These are phyloP conservation scores for Heliconius charithonia DNA, from an alignment of 2,888 invertebrate species.

Conservation along the genomic window DNA sequence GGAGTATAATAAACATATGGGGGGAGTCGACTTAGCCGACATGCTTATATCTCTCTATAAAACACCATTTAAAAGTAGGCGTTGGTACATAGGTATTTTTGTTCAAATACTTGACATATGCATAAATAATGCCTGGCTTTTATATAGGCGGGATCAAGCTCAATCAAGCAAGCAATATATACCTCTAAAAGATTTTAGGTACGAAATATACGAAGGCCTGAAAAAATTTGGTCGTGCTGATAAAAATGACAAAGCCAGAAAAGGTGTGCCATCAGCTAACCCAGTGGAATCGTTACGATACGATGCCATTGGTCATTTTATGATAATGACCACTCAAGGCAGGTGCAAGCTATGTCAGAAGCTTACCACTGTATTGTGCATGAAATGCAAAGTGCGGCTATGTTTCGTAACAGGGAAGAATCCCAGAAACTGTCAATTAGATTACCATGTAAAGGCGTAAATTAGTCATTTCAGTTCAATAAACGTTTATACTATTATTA, in stretches of 20 bases:
- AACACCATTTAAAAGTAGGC: slow-evolving; percentile 51
- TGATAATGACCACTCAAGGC: slow-evolving; percentile 17
- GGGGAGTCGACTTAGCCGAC: slow-evolving; percentile 55
- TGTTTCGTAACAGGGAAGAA: slow-evolving; percentile 46
- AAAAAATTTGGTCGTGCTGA: slow-evolving; percentile 42
- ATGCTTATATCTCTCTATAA: slow-evolving; percentile 52
- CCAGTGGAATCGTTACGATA: slow-evolving; percentile 37
- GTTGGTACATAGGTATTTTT: slow-evolving; percentile 57
- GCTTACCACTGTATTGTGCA: slow-evolving; percentile 44
- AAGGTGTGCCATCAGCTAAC: slow-evolving; percentile 33
- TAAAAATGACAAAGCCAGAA: slow-evolving; percentile 32
- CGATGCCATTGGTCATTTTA: slow-evolving; percentile 23
- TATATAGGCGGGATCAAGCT: slow-evolving; percentile 29
- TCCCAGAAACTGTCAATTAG: slow-evolving; percentile 44
- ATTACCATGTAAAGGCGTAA: slow-evolving; percentile 44
- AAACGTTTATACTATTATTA: slow-evolving; percentile 35
- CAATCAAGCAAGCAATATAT: slow-evolving; percentile 21
- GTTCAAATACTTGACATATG: slow-evolving; percentile 50
- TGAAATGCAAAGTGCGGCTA: slow-evolving; percentile 46
- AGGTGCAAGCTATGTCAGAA: slow-evolving; percentile 43
- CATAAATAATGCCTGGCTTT: slow-evolving; percentile 50
- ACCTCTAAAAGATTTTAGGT: slow-evolving; percentile 36
- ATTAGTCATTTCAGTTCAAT: slow-evolving; percentile 37
- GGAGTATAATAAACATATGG: slow-evolving; percentile 58
- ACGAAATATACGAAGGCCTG: slow-evolving; percentile 44